Base-by-base conservation (phyloP, 2,113 vertebrate genomes). In the Plestiodon gilberti region DNA sequence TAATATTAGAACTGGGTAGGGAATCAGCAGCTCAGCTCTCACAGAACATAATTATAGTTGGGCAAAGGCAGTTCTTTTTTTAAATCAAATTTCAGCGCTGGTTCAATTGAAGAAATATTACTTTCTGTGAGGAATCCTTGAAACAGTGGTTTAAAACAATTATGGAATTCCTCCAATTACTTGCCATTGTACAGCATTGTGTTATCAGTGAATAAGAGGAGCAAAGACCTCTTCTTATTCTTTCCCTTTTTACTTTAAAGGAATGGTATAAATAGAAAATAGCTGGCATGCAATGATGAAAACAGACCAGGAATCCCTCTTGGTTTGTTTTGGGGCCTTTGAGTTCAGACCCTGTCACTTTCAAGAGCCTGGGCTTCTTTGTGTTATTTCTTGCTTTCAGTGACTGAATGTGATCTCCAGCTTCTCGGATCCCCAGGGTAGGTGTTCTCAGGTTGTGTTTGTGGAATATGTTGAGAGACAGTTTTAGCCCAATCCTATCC, bases 1-100 rank as follows among this genome's bases (percentile, higher is more conserved):
- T 69, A 74, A 65, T 80, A 83, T n/a, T 82, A 57, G 2, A 89
- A 64, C 62, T 83, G 88, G 13, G 48, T 64, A 57, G 64, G 1
- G 0, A 70, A 57, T 52, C 52, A 87, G 40, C 13, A 1, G 0
- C 0, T 11, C 10, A n/a, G 33, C 59, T 82, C 23, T 82, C 64
- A 43, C 40, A n/a, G 23, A 74, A 52, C 77, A 8, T 75, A 84
- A 22, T 14, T 86, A 8, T 90, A 62, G 8, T 92, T 82, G 43
- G 52, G 30, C 11, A 87, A 89, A 83, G 33, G 30, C 25, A 22
- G 23, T 48, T 61, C 25, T 43, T 75, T 90, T 59, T 30, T 33
- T 52, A 38, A 83, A 62, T 28, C 23, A 28, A 18, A 28, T 59
- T 17, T 38, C 52, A 38, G 33, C 40, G 80, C 65, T 88, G 59